These are phyloP conservation scores for Drosophila leonis DNA, from an alignment of 2,888 invertebrate species.

Conservation along the genomic window DNA sequence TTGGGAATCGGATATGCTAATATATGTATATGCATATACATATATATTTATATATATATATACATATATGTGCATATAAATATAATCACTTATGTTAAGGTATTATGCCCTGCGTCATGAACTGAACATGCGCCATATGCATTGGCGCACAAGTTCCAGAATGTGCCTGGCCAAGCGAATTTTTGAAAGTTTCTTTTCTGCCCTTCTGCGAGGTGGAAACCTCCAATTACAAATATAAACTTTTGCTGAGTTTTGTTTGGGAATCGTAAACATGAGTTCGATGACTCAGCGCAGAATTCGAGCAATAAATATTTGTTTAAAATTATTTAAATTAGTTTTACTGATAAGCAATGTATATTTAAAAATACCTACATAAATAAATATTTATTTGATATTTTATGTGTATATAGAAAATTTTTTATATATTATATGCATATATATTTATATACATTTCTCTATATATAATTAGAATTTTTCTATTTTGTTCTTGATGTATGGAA, in stretches of 20 bases:
- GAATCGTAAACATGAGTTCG: conserved; percentile 46
- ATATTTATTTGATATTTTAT: conserved; percentile 13
- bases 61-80: too few relatives aligned
- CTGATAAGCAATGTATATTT: conserved; percentile 9
- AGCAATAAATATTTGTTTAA: conserved; percentile 23
- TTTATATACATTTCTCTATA: background rate
- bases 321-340: background rate
- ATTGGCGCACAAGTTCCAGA: conserved; percentile 7
- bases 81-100: conserved; percentile 6
- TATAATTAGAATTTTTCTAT: background rate
- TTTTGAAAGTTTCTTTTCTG: conserved; percentile 36
- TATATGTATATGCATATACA: conserved; percentile 10
- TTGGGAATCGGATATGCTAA: conserved; percentile 64
- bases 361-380: background rate
- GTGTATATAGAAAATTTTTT: too few relatives aligned
- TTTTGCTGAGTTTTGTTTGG: conserved; percentile 60
- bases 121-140: conserved; percentile 42
- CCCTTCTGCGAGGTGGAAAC: conserved; percentile 4
- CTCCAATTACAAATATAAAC: conserved; percentile 54
- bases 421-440: too few relatives aligned
- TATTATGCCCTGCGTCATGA: conserved; percentile 31
- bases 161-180: conserved; percentile 56
- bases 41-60: background rate
- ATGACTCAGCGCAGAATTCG: conserved; percentile 54
- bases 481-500: too few relatives aligned